phyloP scores from a whole-genome alignment of 2,113 vertebrate genomes.

The Collichthys lucidus region DNA sequence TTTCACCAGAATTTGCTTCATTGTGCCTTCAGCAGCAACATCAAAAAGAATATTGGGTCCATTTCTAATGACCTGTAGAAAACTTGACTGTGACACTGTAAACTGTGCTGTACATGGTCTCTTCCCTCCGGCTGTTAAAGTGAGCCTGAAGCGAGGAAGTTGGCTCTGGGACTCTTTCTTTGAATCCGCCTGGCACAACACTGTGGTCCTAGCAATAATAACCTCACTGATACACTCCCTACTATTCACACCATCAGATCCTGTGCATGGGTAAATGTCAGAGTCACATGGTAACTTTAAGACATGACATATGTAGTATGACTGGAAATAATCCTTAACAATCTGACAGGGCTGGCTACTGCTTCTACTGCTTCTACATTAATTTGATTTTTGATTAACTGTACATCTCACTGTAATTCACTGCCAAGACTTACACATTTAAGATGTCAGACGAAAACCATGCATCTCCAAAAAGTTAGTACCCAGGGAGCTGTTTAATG shows the following conservation, averaged over 20 bases:
- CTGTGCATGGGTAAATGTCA: conserved; percentile 13
- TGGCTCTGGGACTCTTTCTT: background rate
- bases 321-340: conserved; percentile 38
- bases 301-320: conserved; percentile 6
- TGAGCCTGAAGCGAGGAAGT: background rate
- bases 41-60: background rate
- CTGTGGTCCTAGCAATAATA: background rate
- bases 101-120: background rate
- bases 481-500: conserved; percentile 15
- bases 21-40: too few relatives aligned
- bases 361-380: conserved; percentile 24
- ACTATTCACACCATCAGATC: background rate
- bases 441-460: conserved; percentile 28
- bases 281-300: conserved; percentile 5
- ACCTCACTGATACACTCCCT: background rate
- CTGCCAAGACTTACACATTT: conserved; percentile 23
- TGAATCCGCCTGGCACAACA: background rate
- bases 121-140: background rate
- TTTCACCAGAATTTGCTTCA: background rate
- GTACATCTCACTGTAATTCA: conserved; percentile 34
- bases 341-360: conserved; percentile 33
- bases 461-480: conserved; percentile 16
- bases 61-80: background rate
- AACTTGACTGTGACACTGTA: background rate
- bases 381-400: conserved; percentile 64